Evolutionary conservation across 2,888 invertebrate genomes (phyloP).

Genomic region (Fragum fragum): DNA sequence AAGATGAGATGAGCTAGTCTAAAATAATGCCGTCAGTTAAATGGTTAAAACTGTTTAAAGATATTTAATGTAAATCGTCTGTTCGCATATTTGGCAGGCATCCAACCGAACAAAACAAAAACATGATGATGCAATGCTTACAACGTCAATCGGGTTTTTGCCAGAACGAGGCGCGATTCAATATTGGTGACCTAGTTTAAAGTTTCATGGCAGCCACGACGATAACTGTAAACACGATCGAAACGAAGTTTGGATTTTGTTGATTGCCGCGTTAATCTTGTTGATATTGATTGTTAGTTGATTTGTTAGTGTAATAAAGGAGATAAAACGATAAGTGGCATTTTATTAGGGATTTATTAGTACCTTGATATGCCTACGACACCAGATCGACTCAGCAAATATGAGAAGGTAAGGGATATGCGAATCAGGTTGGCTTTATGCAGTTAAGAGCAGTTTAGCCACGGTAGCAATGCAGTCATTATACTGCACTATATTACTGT

Average conservation of each 20-base stretch:
- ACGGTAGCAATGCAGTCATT: too few relatives aligned
- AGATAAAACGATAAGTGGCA: background rate
- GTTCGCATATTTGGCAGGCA: background rate
- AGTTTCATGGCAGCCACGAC: background rate
- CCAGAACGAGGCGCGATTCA: conserved; percentile 44
- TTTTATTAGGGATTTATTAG: background rate
- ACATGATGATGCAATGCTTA: conserved; percentile 50
- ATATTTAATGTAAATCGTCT: too few relatives aligned
- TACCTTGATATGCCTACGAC: conserved; percentile 72
- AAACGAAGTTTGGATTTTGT: background rate
- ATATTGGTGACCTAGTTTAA: conserved; percentile 18
- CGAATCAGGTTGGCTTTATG: background rate
- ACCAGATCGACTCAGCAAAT: conserved; percentile 75
- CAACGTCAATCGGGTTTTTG: conserved; percentile 42
- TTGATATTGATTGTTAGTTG: background rate
- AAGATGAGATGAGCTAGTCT: too few relatives aligned
- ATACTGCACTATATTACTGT: too few relatives aligned
- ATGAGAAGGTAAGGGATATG: conserved; percentile 73
- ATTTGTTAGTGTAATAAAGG: background rate
- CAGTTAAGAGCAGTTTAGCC: too few relatives aligned
- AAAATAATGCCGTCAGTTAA: too few relatives aligned
- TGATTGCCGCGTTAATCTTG: background rate
- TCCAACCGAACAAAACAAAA: background rate
- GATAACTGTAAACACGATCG: background rate
- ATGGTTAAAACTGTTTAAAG: too few relatives aligned